These are phyloP conservation scores for Eptesicus fuscus DNA, from an alignment of 2,113 vertebrate genomes.

Conservation along the genomic window DNA sequence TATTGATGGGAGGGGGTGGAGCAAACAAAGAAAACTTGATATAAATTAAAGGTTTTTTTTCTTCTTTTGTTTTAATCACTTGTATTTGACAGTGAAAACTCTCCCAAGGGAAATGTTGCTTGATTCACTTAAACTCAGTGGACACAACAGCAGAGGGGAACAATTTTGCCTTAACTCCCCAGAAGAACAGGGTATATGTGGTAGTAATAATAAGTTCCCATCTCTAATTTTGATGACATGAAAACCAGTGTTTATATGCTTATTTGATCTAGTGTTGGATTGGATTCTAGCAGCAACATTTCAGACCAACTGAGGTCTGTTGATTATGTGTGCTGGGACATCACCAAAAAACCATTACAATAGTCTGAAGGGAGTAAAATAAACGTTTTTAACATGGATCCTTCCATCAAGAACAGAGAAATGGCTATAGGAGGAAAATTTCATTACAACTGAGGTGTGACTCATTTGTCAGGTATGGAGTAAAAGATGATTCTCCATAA, in stretches of 20 bases:
- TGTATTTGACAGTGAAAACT: conserved; percentile 49
- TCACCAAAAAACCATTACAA: conserved; percentile 49
- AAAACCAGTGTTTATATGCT: conserved; percentile 50
- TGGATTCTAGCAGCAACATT: conserved; percentile 39
- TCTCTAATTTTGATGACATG: conserved; percentile 65
- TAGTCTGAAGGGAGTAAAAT: conserved; percentile 47
- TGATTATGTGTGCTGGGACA: conserved; percentile 36
- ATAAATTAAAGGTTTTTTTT: not conserved
- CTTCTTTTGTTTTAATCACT: conserved; percentile 1
- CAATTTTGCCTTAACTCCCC: conserved; percentile 54
- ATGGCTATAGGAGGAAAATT: conserved; percentile 34
- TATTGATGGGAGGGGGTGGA: not conserved
- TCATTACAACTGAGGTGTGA: conserved; percentile 23
- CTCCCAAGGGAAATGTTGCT: conserved; percentile 65
- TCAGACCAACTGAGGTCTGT: conserved; percentile 35
- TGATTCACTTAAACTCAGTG: conserved; percentile 50
- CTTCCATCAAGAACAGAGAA: conserved; percentile 51
- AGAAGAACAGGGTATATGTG: conserved; percentile 34
- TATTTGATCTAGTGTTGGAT: conserved; percentile 47
- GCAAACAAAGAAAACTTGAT: conserved; percentile 49
- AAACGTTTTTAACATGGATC: conserved; percentile 15
- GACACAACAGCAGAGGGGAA: conserved; percentile 56
- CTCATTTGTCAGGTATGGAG: conserved; percentile 34
- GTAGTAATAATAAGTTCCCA: conserved; percentile 65
- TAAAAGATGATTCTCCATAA: not conserved